phyloP scores from a whole-genome alignment of 2,888 invertebrate species.

The Brachyptera putata region DNA sequence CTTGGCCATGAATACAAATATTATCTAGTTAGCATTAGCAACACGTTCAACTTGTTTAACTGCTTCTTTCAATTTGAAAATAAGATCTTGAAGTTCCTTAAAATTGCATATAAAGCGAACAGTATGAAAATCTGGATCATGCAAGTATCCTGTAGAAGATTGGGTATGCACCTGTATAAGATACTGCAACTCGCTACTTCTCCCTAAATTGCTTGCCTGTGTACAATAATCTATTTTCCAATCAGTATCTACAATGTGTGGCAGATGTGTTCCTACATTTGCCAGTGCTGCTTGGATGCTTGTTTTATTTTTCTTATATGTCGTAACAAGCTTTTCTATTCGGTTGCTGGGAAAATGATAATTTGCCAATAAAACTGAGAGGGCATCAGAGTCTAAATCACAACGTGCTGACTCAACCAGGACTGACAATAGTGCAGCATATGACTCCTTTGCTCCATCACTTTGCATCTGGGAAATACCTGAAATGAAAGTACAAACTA shows the following conservation, averaged over 20 bases:
- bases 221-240: slow-evolving; percentile 45
- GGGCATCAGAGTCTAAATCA: slow-evolving; percentile 38
- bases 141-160: neutral
- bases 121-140: slow-evolving; percentile 19
- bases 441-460: slow-evolving; percentile 39
- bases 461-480: slow-evolving; percentile 38
- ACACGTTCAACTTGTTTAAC: slow-evolving; percentile 31
- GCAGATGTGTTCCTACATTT: slow-evolving; percentile 40
- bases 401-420: slow-evolving; percentile 41
- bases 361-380: slow-evolving; percentile 36
- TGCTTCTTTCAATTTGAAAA: slow-evolving; percentile 43
- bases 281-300: slow-evolving; percentile 39
- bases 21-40: neutral
- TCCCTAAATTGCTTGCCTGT: slow-evolving; percentile 39
- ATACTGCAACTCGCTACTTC: slow-evolving; percentile 23
- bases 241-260: slow-evolving; percentile 42
- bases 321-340: slow-evolving; percentile 39
- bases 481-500: too few relatives aligned
- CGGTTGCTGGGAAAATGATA: slow-evolving; percentile 37
- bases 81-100: slow-evolving; percentile 40
- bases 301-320: slow-evolving; percentile 38
- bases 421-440: slow-evolving; percentile 39
- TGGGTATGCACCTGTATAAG: slow-evolving; percentile 30
- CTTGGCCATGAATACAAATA: too few relatives aligned
- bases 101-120: slow-evolving; percentile 32